Evolutionary conservation across 2,113 vertebrate genomes (phyloP).

Genomic region (Alaudala cheleensis): DNA sequence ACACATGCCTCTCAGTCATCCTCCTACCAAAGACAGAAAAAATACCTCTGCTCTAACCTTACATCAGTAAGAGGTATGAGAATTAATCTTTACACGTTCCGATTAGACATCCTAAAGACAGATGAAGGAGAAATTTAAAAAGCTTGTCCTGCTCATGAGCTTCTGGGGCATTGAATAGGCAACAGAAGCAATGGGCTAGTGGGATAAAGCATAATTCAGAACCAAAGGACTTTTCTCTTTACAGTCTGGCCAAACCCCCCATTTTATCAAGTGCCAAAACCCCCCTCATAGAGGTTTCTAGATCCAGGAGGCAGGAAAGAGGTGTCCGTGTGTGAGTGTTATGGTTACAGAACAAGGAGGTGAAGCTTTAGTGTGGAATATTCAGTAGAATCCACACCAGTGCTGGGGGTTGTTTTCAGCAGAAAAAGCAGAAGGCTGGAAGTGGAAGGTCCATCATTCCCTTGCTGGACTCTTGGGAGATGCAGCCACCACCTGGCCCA

Average conservation of each 20-base stretch:
- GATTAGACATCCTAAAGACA: neutral
- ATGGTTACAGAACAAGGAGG: accelerated
- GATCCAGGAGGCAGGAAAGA: neutral
- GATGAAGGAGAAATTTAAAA: neutral
- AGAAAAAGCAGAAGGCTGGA: neutral
- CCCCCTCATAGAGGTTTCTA: neutral
- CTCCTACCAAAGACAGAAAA: neutral
- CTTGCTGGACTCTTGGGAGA: neutral
- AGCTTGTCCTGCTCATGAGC: neutral
- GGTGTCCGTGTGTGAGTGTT: neutral
- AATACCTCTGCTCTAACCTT: neutral
- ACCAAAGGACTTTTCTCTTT: neutral
- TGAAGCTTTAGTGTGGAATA: neutral
- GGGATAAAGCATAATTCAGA: neutral
- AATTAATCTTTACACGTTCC: neutral
- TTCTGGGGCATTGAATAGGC: neutral
- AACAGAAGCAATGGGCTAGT: neutral
- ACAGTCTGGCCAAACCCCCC: neutral
- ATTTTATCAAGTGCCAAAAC: neutral
- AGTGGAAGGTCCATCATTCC: neutral
- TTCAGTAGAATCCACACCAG: neutral
- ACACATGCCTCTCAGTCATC: neutral
- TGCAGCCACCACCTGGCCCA: neutral
- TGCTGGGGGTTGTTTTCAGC: neutral
- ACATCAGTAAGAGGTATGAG: neutral